phyloP scores from a whole-genome alignment of 2,797 vertebrate species.

The Acanthurus tractus region DNA sequence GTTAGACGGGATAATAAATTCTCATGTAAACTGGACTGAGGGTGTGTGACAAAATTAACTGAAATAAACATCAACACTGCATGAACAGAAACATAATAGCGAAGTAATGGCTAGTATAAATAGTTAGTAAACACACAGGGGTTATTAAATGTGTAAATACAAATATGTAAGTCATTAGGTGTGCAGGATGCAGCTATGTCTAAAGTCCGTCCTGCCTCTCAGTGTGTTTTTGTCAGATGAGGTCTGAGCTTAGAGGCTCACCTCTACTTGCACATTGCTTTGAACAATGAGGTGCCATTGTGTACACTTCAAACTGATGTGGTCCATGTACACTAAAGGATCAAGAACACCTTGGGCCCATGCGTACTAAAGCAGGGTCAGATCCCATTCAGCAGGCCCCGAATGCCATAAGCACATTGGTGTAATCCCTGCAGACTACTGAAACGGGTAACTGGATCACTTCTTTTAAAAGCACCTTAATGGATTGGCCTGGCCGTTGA shows the following conservation, averaged over 20 bases:
- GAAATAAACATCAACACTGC: background rate
- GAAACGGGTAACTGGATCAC: conserved; percentile 90
- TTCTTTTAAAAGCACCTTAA: conserved; percentile 91
- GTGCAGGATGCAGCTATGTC: conserved; percentile 20
- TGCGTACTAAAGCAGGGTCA: conserved; percentile 79
- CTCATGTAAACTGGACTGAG: background rate
- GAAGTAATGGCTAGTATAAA: background rate
- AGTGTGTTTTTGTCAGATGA: background rate
- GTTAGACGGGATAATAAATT: background rate
- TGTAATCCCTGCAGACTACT: conserved; percentile 88
- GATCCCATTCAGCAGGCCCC: conserved; percentile 83
- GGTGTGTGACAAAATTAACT: background rate
- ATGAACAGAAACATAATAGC: background rate
- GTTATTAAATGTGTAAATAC: background rate
- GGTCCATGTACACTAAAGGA: conserved; percentile 66
- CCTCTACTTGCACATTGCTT: conserved; percentile 4
- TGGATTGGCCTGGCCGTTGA: conserved; percentile 86
- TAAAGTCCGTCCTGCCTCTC: background rate
- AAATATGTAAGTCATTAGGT: conserved; percentile 1
- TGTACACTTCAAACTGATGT: conserved; percentile 50
- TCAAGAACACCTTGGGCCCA: conserved; percentile 70
- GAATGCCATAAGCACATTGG: conserved; percentile 89
- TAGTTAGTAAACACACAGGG: conserved; percentile 1
- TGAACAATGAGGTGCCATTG: conserved; percentile 30
- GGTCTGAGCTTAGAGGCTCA: background rate